Conservation (phyloP, 1,140 invertebrate species). For the Trinorchestia longiramus region DNA sequence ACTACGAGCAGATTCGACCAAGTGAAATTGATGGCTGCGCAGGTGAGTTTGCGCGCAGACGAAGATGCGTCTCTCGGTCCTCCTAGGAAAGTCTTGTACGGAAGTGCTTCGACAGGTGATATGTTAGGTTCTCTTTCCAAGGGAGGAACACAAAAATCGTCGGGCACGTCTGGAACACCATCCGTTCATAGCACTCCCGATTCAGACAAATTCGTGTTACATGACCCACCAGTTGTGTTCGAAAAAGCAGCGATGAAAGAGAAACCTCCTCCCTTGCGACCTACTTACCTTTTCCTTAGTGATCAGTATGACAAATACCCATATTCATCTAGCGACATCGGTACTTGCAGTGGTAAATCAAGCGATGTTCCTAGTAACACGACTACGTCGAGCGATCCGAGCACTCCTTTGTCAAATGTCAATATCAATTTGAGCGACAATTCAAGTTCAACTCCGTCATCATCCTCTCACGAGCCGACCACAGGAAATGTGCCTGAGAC, state of each 20-base stretch:
- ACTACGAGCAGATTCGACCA: conserved; percentile 62
- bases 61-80: conserved; percentile 65
- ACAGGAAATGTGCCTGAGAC: not conserved
- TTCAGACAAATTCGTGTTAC: conserved; percentile 64
- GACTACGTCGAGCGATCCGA: conserved; percentile 55
- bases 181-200: conserved; percentile 65
- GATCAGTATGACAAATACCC: conserved; percentile 47
- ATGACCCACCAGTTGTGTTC: conserved; percentile 65
- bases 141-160: conserved; percentile 39
- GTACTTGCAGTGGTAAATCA: conserved; percentile 14
- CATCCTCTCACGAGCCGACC: conserved; percentile 53
- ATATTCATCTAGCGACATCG: conserved; percentile 19
- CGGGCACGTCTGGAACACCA: conserved; percentile 50
- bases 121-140: conserved; percentile 60
- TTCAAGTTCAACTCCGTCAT: conserved; percentile 50
- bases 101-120: conserved; percentile 65
- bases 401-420: conserved; percentile 49
- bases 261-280: conserved; percentile 46
- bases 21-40: conserved; percentile 64
- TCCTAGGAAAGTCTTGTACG: conserved; percentile 64
- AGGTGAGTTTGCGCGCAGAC: conserved; percentile 61
- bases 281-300: conserved; percentile 22
- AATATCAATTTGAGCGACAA: conserved; percentile 39
- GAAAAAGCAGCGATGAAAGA: conserved; percentile 64
- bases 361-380: not conserved